A percentile compares a stretch with the other conserved stretches of the same genome.
Conservation (phyloP, 2,888 invertebrate genomes). For the Epiblema foenella region DNA sequence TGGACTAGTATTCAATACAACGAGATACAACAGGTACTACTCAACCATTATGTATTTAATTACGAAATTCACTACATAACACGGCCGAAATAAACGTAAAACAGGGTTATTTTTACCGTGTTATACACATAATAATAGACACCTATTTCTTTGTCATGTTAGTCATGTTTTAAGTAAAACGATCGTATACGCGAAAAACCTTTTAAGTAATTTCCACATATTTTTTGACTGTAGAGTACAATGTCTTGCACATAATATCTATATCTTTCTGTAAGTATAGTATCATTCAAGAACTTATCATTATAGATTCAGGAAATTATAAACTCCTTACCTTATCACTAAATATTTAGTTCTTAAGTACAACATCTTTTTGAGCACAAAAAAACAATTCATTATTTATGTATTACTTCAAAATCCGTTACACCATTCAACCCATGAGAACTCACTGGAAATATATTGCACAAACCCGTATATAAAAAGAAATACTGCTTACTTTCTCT, state of each 20-base stretch:
- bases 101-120: not conserved
- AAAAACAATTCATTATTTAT: slow-evolving; percentile 49
- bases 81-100: not conserved
- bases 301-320: slow-evolving; percentile 49
- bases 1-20: slow-evolving; percentile 76
- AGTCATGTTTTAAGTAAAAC: not conserved
- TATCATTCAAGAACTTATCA: slow-evolving; percentile 9
- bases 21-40: slow-evolving; percentile 51
- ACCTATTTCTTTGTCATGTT: not conserved
- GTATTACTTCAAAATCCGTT: slow-evolving; percentile 37
- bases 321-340: slow-evolving; percentile 19
- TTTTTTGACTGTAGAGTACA: not conserved
- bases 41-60: slow-evolving; percentile 25
- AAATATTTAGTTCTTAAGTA: slow-evolving; percentile 57
- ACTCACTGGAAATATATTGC: slow-evolving; percentile 30
- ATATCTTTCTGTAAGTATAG: not conserved
- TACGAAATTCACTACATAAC: not conserved
- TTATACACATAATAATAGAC: not conserved
- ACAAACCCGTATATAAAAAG: slow-evolving; percentile 15
- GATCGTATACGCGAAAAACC: not conserved
- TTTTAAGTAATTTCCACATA: not conserved
- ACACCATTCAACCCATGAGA: slow-evolving; percentile 5
- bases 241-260: not conserved
- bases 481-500: slow-evolving; percentile 3
- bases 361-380: slow-evolving; percentile 61